Base-by-base conservation (phyloP, 2,888 invertebrate species). In the Conistra vaccinii region DNA sequence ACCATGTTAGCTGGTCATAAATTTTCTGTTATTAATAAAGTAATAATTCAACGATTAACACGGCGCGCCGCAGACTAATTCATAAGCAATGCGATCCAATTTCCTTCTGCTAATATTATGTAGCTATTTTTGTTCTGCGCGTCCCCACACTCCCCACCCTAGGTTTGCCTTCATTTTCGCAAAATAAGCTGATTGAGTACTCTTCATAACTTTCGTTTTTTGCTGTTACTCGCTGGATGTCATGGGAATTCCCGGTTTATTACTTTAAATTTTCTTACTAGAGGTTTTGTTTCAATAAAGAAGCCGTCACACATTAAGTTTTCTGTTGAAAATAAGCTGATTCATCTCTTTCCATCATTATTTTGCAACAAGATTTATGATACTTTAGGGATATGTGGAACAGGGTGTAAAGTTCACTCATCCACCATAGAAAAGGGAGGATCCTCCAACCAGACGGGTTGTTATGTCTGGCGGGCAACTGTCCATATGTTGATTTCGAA, bases 1-100 rank as follows among this genome's bases (percentile, higher is more conserved):
- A 75, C 12, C 14, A 48, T 14, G n/a, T 26, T 48, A 39, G 3
- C 32, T 42, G 53, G 26, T 55, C 26, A 32, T 80, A 80, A 55
- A 68, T 79, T 74, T 26, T 51, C 32, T n/a, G 53, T 35, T 74
- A 80, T 74, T 69, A 69, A 74, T 55, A 73, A 68, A 68, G 26
- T 57, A 42, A 79, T 68, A 68, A 68, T 58, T 74, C 32, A 73
- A 23, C 12, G 35, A 32, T 3, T 35, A 53, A 32, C n/a, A 23
- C 6, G 10, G 32, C 42, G 32, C 23, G 32, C 73, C 14, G 1
- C 26, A 42, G 51, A 66, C 57, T 55, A 29, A 61, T 71, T 39
- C 55, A 61, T 55, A 55, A 32, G 5, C 55, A 53, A 35, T 26
- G 23, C 23, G 17, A 68, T 60, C 35, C 45, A 63, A 68, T 80